Evolutionary conservation across 2,113 vertebrate species (phyloP).

Genomic region (Pipa parva): DNA sequence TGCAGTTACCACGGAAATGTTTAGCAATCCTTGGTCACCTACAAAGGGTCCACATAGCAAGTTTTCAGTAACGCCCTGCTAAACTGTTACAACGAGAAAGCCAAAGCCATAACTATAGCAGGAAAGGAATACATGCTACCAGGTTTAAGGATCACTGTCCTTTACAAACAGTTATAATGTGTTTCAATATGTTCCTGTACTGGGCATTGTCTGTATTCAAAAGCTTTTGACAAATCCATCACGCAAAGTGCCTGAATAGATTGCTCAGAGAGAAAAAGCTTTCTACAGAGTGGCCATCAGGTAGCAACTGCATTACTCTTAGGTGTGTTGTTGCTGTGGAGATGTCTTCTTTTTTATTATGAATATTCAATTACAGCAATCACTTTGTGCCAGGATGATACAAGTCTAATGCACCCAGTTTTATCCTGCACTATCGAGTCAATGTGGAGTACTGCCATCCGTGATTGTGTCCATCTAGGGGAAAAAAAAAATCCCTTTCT

Average conservation of each 20-base stretch:
- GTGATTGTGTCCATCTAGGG: slow-evolving; percentile 12
- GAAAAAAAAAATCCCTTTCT: slow-evolving; percentile 19
- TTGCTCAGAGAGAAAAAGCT: slow-evolving; percentile 16
- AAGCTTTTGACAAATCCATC: slow-evolving; percentile 39
- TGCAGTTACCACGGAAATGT: too few species aligned
- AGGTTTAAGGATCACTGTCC: slow-evolving; percentile 13
- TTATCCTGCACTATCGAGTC: slow-evolving; percentile 30
- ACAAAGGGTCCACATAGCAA: too few species aligned
- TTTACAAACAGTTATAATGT: slow-evolving; percentile 29
- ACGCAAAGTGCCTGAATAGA: slow-evolving; percentile 22
- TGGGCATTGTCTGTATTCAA: slow-evolving; percentile 24
- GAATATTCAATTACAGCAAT: slow-evolving; percentile 40
- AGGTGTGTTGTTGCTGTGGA: slow-evolving; percentile 39
- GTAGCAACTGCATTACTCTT: slow-evolving; percentile 19
- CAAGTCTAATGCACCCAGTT: slow-evolving; percentile 30
- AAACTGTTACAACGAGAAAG: too few species aligned
- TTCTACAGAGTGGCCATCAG: slow-evolving; percentile 27
- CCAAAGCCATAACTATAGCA: background rate
- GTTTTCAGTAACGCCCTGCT: background rate
- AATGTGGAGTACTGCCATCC: slow-evolving; percentile 17
- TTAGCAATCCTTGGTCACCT: too few species aligned
- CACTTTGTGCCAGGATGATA: slow-evolving; percentile 12
- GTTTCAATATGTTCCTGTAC: slow-evolving; percentile 17
- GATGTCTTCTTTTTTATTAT: slow-evolving; percentile 31
- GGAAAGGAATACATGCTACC: background rate